These are phyloP conservation scores for Zygogramma bicolorata DNA, from an alignment of 2,888 invertebrate species.

Conservation along the genomic window DNA sequence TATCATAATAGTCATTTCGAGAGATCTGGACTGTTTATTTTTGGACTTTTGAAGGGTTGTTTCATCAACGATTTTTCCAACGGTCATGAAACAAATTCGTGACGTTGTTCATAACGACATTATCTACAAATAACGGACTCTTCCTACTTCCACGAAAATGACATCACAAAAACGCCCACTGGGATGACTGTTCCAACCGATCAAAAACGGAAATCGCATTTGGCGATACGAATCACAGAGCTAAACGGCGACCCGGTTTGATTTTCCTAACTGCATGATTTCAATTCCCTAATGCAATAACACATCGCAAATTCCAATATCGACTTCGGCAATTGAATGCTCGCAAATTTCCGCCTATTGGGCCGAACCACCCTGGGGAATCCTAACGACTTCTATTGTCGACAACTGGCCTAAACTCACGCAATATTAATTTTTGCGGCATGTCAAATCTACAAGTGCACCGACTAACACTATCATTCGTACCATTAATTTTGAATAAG, in stretches of 20 bases:
- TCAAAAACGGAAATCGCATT: background rate
- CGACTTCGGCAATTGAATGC: conserved; percentile 33
- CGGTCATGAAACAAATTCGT: too few relatives aligned
- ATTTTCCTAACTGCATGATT: conserved; percentile 16
- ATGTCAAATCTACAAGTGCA: conserved; percentile 51
- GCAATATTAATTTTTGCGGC: conserved; percentile 59
- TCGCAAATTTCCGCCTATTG: conserved; percentile 24
- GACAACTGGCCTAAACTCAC: conserved; percentile 52
- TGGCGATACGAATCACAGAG: background rate
- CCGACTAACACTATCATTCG: conserved; percentile 54
- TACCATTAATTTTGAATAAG: conserved; percentile 55
- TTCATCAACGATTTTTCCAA: too few relatives aligned
- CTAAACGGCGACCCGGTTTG: background rate
- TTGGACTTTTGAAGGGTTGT: too few relatives aligned
- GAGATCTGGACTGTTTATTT: too few relatives aligned
- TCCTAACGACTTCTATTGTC: conserved; percentile 54
- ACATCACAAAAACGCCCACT: too few relatives aligned
- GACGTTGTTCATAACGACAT: too few relatives aligned
- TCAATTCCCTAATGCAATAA: conserved; percentile 23
- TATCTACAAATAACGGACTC: too few relatives aligned
- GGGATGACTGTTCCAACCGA: too few relatives aligned
- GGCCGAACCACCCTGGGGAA: conserved; percentile 30
- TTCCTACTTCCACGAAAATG: too few relatives aligned
- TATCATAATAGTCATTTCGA: too few relatives aligned
- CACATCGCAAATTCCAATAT: conserved; percentile 28